A percentile compares a stretch with the other conserved stretches of the same genome.
Conservation (phyloP, 2,113 vertebrate genomes). For the Takifugu flavidus region DNA sequence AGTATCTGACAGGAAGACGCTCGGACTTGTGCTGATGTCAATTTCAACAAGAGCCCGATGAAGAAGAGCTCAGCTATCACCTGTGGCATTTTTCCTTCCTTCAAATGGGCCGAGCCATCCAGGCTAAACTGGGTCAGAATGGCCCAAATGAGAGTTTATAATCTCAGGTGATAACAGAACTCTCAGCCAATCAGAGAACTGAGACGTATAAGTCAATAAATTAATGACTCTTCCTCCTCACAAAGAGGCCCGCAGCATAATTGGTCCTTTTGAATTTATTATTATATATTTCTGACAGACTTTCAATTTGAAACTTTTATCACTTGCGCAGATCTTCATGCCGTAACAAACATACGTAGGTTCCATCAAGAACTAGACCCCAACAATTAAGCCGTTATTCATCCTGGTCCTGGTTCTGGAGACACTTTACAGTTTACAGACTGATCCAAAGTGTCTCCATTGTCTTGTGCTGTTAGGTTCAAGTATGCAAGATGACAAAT, state of each 20-base stretch:
- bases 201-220: neutral
- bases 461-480: no score
- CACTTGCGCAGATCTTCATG: no score
- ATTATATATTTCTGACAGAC: no score
- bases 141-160: neutral
- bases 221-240: neutral
- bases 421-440: no score
- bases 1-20: constrained; percentile 55
- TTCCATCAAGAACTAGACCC: no score
- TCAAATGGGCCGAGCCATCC: neutral
- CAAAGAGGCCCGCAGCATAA: neutral
- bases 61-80: constrained; percentile 23
- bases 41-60: neutral
- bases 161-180: neutral
- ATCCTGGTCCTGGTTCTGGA: no score
- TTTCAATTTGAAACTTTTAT: no score
- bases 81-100: constrained; percentile 23
- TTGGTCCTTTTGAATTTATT: no score
- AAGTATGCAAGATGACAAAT: no score
- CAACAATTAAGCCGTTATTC: no score
- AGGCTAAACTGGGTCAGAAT: neutral
- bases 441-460: no score
- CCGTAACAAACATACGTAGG: no score
- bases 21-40: neutral
- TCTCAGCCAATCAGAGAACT: constrained; percentile 35